These are phyloP conservation scores for Thamnophis sirtalis DNA, from an alignment of 2,113 vertebrate genomes.

Conservation along the genomic window DNA sequence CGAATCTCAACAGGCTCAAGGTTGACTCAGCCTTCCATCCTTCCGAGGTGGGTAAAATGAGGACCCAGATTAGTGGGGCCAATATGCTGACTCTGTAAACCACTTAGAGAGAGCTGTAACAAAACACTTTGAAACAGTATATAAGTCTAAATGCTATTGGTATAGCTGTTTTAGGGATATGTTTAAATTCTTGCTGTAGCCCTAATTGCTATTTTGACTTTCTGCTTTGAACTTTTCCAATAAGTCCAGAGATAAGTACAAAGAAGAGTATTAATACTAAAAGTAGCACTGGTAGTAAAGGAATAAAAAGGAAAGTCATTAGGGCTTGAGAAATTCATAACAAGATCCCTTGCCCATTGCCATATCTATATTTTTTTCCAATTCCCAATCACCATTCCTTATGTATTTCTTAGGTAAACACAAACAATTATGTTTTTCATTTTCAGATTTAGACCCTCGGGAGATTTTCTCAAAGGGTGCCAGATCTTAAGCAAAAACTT, in stretches of 20 bases:
- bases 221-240: not conserved
- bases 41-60: too few relatives aligned
- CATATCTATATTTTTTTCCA: not conserved
- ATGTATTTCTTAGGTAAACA: slow-evolving; percentile 10
- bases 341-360: not conserved
- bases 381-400: not conserved
- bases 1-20: too few relatives aligned
- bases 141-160: too few relatives aligned
- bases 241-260: not conserved
- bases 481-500: slow-evolving; percentile 81
- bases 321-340: not conserved
- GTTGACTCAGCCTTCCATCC: too few relatives aligned
- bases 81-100: too few relatives aligned
- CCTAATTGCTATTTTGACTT: slow-evolving; percentile 12
- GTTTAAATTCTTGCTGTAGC: not conserved
- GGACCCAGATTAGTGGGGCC: too few relatives aligned
- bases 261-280: not conserved
- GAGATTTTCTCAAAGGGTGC: slow-evolving; percentile 83
- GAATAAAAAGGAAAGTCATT: not conserved
- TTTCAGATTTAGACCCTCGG: slow-evolving; percentile 79
- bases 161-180: not conserved
- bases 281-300: not conserved
- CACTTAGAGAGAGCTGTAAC: too few relatives aligned
- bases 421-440: slow-evolving; percentile 42
- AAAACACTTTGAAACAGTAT: too few relatives aligned